Percentiles rank a stretch among this genome's conserved stretches.
Conservation (phyloP, 1,140 invertebrate genomes). For the Caenorhabditis inopinata region DNA sequence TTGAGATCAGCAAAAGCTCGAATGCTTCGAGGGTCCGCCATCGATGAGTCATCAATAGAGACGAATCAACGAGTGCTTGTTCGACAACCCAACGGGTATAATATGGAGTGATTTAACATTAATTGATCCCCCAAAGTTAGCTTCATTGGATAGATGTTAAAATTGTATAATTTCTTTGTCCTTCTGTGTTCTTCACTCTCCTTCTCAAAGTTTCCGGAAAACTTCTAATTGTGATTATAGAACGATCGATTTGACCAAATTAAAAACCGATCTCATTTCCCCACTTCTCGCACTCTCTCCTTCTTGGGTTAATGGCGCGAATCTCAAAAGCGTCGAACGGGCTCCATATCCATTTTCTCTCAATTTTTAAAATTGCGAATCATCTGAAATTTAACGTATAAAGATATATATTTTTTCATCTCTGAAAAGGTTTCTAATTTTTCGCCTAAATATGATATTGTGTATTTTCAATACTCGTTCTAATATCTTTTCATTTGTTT, state of each 20-base stretch:
- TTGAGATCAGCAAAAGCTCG: conserved; percentile 3
- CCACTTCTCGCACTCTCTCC: not conserved
- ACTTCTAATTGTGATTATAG: not conserved
- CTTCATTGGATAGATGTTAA: not conserved
- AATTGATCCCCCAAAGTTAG: not conserved
- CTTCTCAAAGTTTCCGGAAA: not conserved
- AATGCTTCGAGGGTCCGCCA: not conserved
- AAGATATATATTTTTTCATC: too few species aligned
- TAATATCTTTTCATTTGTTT: conserved; percentile 2
- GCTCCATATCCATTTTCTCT: not conserved
- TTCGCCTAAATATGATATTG: too few species aligned
- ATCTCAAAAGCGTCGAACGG: not conserved
- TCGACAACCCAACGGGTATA: conserved; percentile 1
- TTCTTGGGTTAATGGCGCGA: not conserved
- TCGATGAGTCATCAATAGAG: conserved; percentile 13
- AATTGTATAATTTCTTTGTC: not conserved
- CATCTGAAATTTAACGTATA: not conserved
- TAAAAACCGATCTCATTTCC: not conserved
- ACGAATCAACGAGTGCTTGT: conserved; percentile 12
- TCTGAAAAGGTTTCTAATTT: too few species aligned
- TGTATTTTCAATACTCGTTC: too few species aligned
- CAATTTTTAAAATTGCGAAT: not conserved
- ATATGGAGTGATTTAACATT: not conserved
- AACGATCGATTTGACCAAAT: not conserved
- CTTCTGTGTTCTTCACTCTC: not conserved